These are phyloP conservation scores for Scaptomyza montana DNA, from an alignment of 1,140 invertebrate genomes.

Conservation along the genomic window DNA sequence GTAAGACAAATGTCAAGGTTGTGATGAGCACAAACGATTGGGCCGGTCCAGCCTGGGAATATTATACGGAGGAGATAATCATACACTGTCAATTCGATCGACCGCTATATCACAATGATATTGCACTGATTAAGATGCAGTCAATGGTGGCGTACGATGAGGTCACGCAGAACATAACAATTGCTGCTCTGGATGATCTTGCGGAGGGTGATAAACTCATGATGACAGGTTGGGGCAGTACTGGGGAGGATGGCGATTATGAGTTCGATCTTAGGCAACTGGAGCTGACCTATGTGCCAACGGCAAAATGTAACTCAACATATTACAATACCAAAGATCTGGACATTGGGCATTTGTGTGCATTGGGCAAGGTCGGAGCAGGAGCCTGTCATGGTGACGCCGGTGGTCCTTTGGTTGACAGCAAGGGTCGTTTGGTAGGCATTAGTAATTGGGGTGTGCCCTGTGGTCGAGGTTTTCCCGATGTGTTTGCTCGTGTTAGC, in stretches of 20 bases:
- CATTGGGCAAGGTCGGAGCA: constrained; percentile 84
- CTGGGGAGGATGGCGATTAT: constrained; percentile 19
- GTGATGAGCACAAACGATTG: constrained; percentile 76
- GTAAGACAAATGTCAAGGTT: constrained; percentile 48
- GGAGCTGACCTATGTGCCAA: constrained; percentile 58
- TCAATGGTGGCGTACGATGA: constrained; percentile 83
- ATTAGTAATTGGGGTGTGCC: constrained; percentile 85
- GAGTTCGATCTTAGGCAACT: constrained; percentile 60
- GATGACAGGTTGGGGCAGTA: constrained; percentile 85
- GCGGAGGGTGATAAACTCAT: constrained; percentile 71
- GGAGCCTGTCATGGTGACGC: constrained; percentile 82
- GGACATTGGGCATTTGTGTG: constrained; percentile 85
- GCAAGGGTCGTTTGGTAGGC: constrained; percentile 64
- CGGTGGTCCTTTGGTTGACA: constrained; percentile 68
- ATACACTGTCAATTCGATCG: constrained; percentile 75
- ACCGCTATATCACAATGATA: constrained; percentile 84
- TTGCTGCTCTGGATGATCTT: constrained; percentile 52
- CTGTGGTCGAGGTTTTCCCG: constrained; percentile 85
- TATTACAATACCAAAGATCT: constrained; percentile 43
- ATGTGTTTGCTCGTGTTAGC: constrained; percentile 84
- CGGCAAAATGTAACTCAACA: constrained; percentile 47
- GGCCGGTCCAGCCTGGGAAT: constrained; percentile 53
- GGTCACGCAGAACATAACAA: constrained; percentile 83
- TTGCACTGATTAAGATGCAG: constrained; percentile 84
- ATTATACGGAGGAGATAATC: constrained; percentile 59